Base-by-base conservation (phyloP, 2,888 invertebrate species). In the Dorcus parallelipipedus region DNA sequence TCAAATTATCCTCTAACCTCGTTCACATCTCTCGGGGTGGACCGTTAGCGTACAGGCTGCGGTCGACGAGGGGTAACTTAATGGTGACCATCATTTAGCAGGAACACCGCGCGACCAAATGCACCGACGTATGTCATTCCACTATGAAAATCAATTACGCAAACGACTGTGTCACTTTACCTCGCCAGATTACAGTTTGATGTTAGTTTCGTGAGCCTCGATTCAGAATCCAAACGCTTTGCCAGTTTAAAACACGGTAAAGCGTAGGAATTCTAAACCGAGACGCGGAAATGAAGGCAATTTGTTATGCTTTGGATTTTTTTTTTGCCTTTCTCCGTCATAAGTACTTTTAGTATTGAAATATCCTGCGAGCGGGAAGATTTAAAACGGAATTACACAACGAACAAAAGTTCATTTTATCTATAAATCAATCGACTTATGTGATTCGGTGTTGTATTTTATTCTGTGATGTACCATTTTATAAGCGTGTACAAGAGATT, bases 151-250 rank as follows among this genome's bases (percentile, higher is more conserved):
- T 45, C 45, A 20, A 45, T 45, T 45, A 45, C 45, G 23, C 20
- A 45, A 45, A 45, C 14, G 45, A 45, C 41, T 45, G 26, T 20
- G 17, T 45, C 45, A 10, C 45, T 45, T 45, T 45, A 20, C 23
- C 45, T 45, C 23, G 45, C 14, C 9, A 20, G 38, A 52, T 55
- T 41, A 38, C 38, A 39, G 41, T 56, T 59, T 60, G 60, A 54
- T 61, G 58, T 56, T 56, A 50, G 52, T 62, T 54, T 67, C 76
- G 74, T 79, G 73, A 75, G 82, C 84, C 87, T 83, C 79, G 92
- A 91, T 91, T 91, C 90, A 92, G 92, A 92, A 92, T 91, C 91
- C 92, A 90, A 91, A 93, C 92, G 92, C 92, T 92, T 93, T 93
- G 89, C 92, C 91, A 84, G 83, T 78, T 78, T 67, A 70, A 72